These are phyloP conservation scores for Cheilosia soror DNA, from an alignment of 2,888 invertebrate genomes.

Conservation along the genomic window DNA sequence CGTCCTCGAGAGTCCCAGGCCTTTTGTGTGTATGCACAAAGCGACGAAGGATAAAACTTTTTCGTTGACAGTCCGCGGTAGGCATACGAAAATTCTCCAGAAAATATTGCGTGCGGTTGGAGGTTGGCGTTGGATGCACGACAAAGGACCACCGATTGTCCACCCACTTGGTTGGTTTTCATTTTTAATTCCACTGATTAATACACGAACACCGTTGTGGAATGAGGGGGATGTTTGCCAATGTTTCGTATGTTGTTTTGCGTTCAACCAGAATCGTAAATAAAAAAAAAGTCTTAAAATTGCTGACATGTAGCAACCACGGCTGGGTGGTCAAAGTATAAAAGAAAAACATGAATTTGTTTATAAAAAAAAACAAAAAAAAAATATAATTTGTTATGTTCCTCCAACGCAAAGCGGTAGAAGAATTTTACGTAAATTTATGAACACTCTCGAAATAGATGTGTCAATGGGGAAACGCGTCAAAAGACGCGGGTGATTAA, in stretches of 20 bases:
- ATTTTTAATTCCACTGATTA: slow-evolving; percentile 45
- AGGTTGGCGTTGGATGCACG: slow-evolving; percentile 17
- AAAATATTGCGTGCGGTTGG: slow-evolving; percentile 46
- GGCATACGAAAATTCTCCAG: slow-evolving; percentile 20
- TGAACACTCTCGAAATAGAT: slow-evolving; percentile 32
- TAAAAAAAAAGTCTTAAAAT: slow-evolving; percentile 31
- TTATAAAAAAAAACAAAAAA: slow-evolving; percentile 14
- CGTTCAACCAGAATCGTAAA: slow-evolving; percentile 70
- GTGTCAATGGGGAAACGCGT: slow-evolving; percentile 6
- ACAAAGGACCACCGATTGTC: slow-evolving; percentile 2
- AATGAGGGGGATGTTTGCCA: slow-evolving; percentile 28
- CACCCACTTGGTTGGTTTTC: slow-evolving; percentile 10
- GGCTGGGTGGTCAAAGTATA: slow-evolving; percentile 46
- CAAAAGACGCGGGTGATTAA: neutral
- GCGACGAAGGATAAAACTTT: slow-evolving; percentile 44
- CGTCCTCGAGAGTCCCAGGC: slow-evolving; percentile 47
- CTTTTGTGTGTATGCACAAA: neutral
- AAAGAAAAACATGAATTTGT: slow-evolving; percentile 20
- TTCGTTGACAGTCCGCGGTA: slow-evolving; percentile 57
- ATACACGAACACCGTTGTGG: slow-evolving; percentile 44
- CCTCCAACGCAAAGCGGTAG: slow-evolving; percentile 10
- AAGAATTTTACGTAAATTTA: slow-evolving; percentile 10
- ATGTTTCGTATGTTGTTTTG: slow-evolving; percentile 53
- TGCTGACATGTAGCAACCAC: slow-evolving; percentile 62
- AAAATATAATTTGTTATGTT: slow-evolving; percentile 14